Percentiles rank a stretch among this genome's conserved stretches.
These are phyloP conservation scores for Marcusenius ussheri DNA, from an alignment of 2,113 vertebrate genomes.

Conservation along the genomic window DNA sequence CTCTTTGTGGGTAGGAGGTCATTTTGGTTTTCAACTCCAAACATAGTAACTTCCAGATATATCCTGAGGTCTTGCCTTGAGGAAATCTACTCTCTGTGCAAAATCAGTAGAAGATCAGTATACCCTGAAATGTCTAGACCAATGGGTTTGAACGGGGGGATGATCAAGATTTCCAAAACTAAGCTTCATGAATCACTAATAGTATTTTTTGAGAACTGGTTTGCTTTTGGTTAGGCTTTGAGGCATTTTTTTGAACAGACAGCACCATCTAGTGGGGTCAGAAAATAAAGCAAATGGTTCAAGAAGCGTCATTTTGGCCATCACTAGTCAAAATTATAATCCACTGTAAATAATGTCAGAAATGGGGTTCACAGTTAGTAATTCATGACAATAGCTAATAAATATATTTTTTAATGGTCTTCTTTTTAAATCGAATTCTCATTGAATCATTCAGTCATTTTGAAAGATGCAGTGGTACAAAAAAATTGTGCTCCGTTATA, in stretches of 20 bases:
- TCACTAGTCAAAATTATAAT: not conserved
- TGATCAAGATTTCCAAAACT: not conserved
- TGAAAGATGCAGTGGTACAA: not conserved
- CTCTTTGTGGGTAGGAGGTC: not conserved
- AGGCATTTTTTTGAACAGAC: not conserved
- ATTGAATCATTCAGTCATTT: not conserved
- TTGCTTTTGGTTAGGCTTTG: not conserved
- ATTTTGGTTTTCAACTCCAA: not conserved
- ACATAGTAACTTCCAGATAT: not conserved
- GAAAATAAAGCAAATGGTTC: not conserved
- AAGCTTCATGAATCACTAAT: not conserved
- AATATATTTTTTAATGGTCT: not conserved
- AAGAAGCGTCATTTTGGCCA: not conserved
- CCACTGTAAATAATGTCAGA: not conserved
- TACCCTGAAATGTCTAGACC: not conserved
- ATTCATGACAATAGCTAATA: not conserved
- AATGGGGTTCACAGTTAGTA: not conserved
- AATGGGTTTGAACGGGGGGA: not conserved
- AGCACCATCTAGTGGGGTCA: not conserved
- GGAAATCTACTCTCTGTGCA: not conserved
- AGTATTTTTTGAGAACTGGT: not conserved
- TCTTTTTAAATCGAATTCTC: not conserved
- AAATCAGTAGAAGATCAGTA: not conserved
- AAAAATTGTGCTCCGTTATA: not conserved
- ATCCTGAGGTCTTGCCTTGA: not conserved